These are phyloP conservation scores for Drosophila pruinosa DNA, from an alignment of 1,140 invertebrate genomes.

Conservation along the genomic window DNA sequence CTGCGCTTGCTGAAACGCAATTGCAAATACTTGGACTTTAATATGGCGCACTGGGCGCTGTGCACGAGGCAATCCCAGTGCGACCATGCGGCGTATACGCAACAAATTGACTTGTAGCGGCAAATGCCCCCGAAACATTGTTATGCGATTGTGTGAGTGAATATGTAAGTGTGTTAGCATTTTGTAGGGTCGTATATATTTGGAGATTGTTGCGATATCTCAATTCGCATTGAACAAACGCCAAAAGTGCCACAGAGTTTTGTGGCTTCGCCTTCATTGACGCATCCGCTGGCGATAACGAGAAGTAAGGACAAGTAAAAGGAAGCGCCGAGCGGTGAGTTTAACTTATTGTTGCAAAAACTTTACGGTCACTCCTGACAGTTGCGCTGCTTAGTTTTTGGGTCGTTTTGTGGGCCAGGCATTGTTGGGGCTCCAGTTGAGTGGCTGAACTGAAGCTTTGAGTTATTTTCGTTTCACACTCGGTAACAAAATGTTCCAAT, in stretches of 20 bases:
- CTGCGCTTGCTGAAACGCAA: background rate
- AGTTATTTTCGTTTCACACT: slow-evolving; percentile 55
- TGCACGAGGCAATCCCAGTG: slow-evolving; percentile 16
- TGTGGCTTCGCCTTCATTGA: slow-evolving; percentile 42
- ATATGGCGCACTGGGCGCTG: background rate
- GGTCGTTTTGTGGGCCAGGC: background rate
- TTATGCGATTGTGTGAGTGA: background rate
- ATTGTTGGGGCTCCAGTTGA: slow-evolving; percentile 43
- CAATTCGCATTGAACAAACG: background rate
- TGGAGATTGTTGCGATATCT: background rate
- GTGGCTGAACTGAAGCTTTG: slow-evolving; percentile 54
- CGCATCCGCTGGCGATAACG: background rate
- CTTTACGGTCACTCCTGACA: slow-evolving; percentile 67
- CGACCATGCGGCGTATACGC: slow-evolving; percentile 42
- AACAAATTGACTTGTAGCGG: slow-evolving; percentile 45
- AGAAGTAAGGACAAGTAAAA: background rate
- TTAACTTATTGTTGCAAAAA: slow-evolving; percentile 68
- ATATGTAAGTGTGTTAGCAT: background rate
- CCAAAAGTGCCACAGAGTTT: slow-evolving; percentile 32
- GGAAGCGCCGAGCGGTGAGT: slow-evolving; percentile 34
- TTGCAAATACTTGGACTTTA: slow-evolving; percentile 8
- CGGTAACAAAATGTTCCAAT: slow-evolving; percentile 26
- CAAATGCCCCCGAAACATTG: background rate
- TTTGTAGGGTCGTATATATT: background rate
- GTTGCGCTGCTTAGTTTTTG: slow-evolving; percentile 38